phyloP scores from a whole-genome alignment of 2,888 invertebrate species.

The Cataglyphis albicans region DNA sequence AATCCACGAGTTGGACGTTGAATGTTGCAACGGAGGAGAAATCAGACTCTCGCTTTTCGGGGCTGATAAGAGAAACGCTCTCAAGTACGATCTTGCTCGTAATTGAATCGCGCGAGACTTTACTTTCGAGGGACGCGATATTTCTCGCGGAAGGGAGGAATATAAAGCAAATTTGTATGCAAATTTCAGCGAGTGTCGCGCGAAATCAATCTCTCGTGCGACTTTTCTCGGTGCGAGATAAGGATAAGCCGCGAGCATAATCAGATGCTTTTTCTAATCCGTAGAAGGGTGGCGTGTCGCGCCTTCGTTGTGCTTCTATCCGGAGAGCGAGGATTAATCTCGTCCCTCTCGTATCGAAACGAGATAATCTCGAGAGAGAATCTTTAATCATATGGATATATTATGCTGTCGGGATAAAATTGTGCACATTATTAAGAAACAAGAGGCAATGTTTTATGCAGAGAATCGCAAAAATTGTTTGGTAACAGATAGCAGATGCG shows the following conservation, averaged over 20 bases:
- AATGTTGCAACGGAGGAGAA: slow-evolving; percentile 31
- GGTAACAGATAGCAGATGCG: background rate
- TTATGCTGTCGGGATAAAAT: background rate
- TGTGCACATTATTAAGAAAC: background rate
- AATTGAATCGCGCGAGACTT: slow-evolving; percentile 38
- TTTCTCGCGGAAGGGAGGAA: background rate
- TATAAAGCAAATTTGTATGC: background rate
- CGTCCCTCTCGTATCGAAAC: background rate
- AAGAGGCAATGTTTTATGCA: background rate
- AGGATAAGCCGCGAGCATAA: slow-evolving; percentile 16
- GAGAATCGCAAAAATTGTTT: background rate
- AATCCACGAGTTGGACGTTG: slow-evolving; percentile 37
- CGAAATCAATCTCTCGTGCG: slow-evolving; percentile 16
- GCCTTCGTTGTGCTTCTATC: slow-evolving; percentile 8
- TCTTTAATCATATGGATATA: slow-evolving; percentile 4
- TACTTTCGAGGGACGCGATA: slow-evolving; percentile 14
- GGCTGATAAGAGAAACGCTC: slow-evolving; percentile 32
- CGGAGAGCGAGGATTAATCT: slow-evolving; percentile 8
- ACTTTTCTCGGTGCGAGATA: slow-evolving; percentile 23
- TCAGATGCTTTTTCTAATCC: slow-evolving; percentile 34
- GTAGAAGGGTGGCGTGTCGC: background rate
- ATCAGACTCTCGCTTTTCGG: background rate
- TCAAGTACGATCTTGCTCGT: slow-evolving; percentile 35
- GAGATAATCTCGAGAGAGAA: slow-evolving; percentile 6
- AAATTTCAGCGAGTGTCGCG: slow-evolving; percentile 26